A percentile compares a stretch with the other conserved stretches of the same genome.
These are phyloP conservation scores for Oopsacas minuta DNA, from an alignment of 37 sponge, comb jelly and placozoan genomes.

Conservation along the genomic window DNA sequence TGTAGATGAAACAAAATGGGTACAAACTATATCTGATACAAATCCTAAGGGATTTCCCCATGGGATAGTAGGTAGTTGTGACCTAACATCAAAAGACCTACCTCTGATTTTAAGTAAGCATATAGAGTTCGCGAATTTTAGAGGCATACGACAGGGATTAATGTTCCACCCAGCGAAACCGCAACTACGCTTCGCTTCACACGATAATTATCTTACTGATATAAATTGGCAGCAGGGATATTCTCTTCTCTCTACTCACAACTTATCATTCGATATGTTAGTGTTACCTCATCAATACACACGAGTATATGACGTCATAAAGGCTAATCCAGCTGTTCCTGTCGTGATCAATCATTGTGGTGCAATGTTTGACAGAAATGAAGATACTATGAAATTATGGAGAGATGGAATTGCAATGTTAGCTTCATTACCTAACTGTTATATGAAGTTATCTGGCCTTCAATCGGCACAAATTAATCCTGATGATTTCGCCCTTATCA, in stretches of 20 bases:
- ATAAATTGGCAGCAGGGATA: conserved; percentile 55
- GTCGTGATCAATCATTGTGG: conserved; percentile 81
- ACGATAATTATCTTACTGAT: conserved; percentile 59
- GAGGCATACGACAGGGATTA: conserved; percentile 68
- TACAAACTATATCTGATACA: conserved; percentile 31
- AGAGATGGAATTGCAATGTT: conserved; percentile 53
- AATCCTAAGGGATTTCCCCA: conserved; percentile 32
- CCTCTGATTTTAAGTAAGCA: conserved; percentile 42
- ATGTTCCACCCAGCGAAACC: conserved; percentile 53
- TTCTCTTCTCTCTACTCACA: conserved; percentile 44
- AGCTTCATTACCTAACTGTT: conserved; percentile 36
- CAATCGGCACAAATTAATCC: conserved; percentile 41
- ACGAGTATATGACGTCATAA: conserved; percentile 40
- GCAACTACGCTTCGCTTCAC: conserved; percentile 23
- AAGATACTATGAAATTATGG: conserved; percentile 49
- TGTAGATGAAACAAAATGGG: conserved; percentile 60
- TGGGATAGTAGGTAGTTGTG: conserved; percentile 47
- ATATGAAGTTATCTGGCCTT: conserved; percentile 60
- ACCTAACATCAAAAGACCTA: conserved; percentile 26
- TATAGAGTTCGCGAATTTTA: conserved; percentile 32
- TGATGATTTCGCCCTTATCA: conserved; percentile 23
- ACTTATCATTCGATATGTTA: conserved; percentile 68
- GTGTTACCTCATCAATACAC: conserved; percentile 35
- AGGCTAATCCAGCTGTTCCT: conserved; percentile 39
- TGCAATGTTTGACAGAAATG: conserved; percentile 49